These are phyloP conservation scores for Eulemur rufifrons DNA, from an alignment of 2,113 vertebrate genomes.

Conservation along the genomic window DNA sequence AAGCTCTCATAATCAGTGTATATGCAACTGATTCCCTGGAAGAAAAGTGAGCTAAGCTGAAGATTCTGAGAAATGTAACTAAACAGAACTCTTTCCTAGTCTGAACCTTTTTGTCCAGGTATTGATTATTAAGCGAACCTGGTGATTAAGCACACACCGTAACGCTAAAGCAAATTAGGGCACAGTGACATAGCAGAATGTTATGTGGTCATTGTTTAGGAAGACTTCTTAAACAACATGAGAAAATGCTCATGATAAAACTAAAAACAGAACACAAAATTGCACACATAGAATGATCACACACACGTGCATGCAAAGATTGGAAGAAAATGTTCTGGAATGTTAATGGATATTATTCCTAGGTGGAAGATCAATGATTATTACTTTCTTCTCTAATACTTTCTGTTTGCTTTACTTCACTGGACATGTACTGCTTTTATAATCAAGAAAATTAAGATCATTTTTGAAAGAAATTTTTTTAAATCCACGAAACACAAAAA, in stretches of 20 bases:
- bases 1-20: neutral
- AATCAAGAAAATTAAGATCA: slow-evolving; percentile 26
- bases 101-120: neutral
- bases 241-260: slow-evolving; percentile 16
- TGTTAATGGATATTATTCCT: neutral
- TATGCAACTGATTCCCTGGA: neutral
- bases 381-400: neutral
- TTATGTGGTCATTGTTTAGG: neutral
- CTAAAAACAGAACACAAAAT: slow-evolving; percentile 28
- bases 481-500: neutral
- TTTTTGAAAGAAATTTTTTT: neutral
- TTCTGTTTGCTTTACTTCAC: neutral
- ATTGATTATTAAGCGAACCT: neutral
- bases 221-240: neutral
- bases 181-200: neutral
- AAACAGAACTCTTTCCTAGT: neutral
- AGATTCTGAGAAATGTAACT: neutral
- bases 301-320: neutral
- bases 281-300: neutral
- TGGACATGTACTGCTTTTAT: neutral
- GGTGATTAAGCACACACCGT: neutral
- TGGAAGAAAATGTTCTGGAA: slow-evolving; percentile 36
- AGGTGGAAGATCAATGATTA: neutral
- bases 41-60: neutral
- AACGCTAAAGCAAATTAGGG: neutral